phyloP scores from a whole-genome alignment of 2,888 invertebrate species.

The Ophion ventricosus region DNA sequence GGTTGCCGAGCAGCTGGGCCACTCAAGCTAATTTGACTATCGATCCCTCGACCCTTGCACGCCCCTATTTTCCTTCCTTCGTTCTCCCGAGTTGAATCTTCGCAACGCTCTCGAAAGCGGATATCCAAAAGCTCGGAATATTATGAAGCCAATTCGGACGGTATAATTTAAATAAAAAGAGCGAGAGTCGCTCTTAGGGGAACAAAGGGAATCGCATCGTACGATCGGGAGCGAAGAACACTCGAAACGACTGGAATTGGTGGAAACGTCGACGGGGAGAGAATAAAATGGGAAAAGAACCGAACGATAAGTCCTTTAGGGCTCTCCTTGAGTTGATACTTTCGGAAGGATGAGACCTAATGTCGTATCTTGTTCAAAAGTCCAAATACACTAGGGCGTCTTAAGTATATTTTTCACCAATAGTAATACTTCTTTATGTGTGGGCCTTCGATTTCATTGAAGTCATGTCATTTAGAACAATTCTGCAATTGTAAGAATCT shows the following conservation, averaged over 20 bases:
- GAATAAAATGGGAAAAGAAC: slow-evolving; percentile 58
- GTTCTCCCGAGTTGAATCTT: slow-evolving; percentile 28
- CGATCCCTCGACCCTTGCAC: slow-evolving; percentile 49
- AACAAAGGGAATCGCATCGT: slow-evolving; percentile 37
- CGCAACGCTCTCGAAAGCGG: slow-evolving; percentile 26
- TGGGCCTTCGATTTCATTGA: neutral
- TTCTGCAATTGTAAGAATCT: neutral
- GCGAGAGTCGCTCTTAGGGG: slow-evolving; percentile 45
- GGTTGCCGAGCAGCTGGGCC: slow-evolving; percentile 30
- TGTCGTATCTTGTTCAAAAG: slow-evolving; percentile 14
- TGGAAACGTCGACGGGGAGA: slow-evolving; percentile 62
- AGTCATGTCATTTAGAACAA: neutral
- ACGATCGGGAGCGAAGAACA: slow-evolving; percentile 44
- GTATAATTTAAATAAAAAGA: slow-evolving; percentile 59
- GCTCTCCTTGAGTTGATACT: slow-evolving; percentile 35
- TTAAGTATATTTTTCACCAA: neutral
- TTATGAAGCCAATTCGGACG: slow-evolving; percentile 59
- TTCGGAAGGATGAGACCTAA: slow-evolving; percentile 16
- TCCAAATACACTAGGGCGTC: slow-evolving; percentile 19
- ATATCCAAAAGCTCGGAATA: slow-evolving; percentile 36
- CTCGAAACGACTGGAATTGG: slow-evolving; percentile 64
- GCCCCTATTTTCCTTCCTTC: slow-evolving; percentile 21
- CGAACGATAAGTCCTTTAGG: slow-evolving; percentile 60
- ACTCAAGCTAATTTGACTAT: slow-evolving; percentile 56
- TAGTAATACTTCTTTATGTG: neutral